Conservation (phyloP, 2,113 vertebrate species). For the Istiophorus platypterus region DNA sequence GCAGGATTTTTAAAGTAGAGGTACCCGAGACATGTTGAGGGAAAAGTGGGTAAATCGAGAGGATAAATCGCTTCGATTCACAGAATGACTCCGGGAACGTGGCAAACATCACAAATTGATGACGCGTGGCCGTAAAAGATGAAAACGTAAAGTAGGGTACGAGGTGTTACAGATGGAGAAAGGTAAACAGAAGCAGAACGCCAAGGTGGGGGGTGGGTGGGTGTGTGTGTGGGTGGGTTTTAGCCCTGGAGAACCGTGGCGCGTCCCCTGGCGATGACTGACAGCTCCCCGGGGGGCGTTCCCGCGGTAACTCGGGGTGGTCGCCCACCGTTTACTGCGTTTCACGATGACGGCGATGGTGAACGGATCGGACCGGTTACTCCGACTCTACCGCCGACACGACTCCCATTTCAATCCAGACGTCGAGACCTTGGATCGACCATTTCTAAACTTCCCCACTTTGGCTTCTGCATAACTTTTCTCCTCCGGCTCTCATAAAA, state of each 20-base stretch:
- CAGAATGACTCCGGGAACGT: constrained; percentile 7
- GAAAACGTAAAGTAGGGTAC: neutral
- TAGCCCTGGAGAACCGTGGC: constrained; percentile 25
- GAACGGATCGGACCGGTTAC: constrained; percentile 26
- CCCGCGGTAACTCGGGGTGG: constrained; percentile 49
- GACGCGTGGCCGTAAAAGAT: neutral
- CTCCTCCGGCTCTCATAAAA: constrained; percentile 8
- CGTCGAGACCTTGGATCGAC: neutral
- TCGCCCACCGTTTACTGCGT: constrained; percentile 29
- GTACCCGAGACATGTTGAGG: neutral
- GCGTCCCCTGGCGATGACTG: constrained; percentile 57
- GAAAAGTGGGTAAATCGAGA: constrained; percentile 5
- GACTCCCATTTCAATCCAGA: neutral
- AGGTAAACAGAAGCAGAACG: neutral
- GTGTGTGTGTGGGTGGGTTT: neutral
- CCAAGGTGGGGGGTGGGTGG: neutral
- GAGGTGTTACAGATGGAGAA: neutral
- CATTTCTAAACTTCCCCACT: too few species aligned
- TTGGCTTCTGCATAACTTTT: neutral
- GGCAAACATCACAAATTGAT: neutral
- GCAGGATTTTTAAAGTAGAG: neutral
- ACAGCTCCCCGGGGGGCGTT: constrained; percentile 50
- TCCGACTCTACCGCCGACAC: neutral
- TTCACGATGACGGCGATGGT: neutral
- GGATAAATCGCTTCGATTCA: constrained; percentile 2